Percentiles rank a stretch among this genome's conserved stretches.
Evolutionary conservation across 2,888 invertebrate species (phyloP).

Genomic region (Cantharis rufa): DNA sequence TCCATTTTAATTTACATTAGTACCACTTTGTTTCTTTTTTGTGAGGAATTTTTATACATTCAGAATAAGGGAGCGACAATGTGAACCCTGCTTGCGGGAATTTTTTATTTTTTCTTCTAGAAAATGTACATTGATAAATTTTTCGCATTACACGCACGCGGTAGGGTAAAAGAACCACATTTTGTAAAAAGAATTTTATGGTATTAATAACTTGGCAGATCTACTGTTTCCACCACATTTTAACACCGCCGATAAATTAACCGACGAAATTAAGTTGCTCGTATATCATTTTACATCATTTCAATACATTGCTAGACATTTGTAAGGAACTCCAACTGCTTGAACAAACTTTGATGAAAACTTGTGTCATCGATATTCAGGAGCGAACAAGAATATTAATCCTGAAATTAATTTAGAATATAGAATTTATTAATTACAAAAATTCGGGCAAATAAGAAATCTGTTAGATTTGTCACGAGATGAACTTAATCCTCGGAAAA

Average conservation of each 20-base stretch:
- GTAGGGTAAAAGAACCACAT: background rate
- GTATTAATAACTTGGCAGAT: background rate
- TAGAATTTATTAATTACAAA: background rate
- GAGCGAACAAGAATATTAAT: background rate
- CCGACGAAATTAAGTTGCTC: background rate
- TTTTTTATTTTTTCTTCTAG: background rate
- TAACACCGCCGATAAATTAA: background rate
- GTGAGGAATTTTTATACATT: background rate
- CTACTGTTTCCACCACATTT: background rate
- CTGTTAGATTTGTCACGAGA: background rate
- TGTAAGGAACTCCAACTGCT: background rate
- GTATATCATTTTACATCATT: background rate
- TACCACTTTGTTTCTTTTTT: background rate
- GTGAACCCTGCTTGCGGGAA: background rate
- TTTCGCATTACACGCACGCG: background rate
- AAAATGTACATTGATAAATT: background rate
- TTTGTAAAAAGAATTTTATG: background rate
- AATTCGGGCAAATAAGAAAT: background rate
- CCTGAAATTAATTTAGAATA: background rate
- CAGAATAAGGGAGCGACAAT: background rate
- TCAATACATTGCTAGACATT: background rate
- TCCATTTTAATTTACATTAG: background rate
- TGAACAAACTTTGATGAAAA: background rate
- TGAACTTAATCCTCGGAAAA: background rate
- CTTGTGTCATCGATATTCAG: background rate